Conservation (phyloP, 2,797 vertebrate species). For the Chanos chanos region DNA sequence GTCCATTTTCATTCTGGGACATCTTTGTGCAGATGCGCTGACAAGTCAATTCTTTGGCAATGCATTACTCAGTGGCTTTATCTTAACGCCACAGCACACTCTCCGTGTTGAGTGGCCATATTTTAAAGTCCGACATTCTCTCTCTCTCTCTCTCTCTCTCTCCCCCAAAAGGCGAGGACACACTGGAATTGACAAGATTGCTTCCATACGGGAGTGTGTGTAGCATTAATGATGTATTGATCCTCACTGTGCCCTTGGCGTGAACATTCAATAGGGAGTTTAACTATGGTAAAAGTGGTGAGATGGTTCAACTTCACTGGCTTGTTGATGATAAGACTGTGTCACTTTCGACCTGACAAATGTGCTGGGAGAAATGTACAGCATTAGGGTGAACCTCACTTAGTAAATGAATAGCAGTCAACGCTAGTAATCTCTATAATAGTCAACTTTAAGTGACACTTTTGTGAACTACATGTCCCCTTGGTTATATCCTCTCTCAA, state of each 20-base stretch:
- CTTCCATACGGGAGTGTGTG: slow-evolving; percentile 1
- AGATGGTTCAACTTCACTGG: slow-evolving; percentile 2
- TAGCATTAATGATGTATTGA: slow-evolving; percentile 31
- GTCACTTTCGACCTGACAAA: slow-evolving; percentile 27
- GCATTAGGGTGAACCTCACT: no score
- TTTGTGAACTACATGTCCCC: not conserved
- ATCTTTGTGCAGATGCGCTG: slow-evolving; percentile 38
- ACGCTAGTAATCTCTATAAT: no score
- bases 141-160: not conserved
- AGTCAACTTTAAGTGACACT: not conserved
- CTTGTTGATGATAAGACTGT: slow-evolving; percentile 20
- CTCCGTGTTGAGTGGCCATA: slow-evolving; percentile 26
- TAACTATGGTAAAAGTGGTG: slow-evolving; percentile 1
- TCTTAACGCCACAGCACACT: slow-evolving; percentile 43
- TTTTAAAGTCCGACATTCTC: slow-evolving; percentile 27
- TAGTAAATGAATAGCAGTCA: no score
- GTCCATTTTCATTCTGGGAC: slow-evolving; percentile 41
- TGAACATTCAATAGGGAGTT: not conserved
- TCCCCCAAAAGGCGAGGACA: slow-evolving; percentile 6
- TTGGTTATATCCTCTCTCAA: no score
- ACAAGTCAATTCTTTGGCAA: slow-evolving; percentile 42
- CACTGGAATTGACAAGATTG: slow-evolving; percentile 24
- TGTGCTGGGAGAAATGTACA: no score
- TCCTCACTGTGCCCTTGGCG: slow-evolving; percentile 21
- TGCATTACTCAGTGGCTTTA: slow-evolving; percentile 50